Conservation (phyloP, 2,888 invertebrate genomes). For the Drosophila diplacantha region DNA sequence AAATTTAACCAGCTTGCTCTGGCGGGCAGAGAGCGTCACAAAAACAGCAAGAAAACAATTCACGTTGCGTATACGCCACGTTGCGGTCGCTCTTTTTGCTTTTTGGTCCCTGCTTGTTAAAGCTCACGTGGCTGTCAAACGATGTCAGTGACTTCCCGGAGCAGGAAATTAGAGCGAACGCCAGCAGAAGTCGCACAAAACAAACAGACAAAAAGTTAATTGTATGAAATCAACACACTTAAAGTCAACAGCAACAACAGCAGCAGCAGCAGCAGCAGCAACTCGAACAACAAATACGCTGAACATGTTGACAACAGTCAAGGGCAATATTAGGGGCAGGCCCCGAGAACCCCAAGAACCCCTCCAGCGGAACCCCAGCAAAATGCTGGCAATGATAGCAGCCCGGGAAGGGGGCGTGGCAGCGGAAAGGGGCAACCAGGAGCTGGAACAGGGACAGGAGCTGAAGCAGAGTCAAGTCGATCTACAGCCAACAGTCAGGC, state of each 20-base stretch:
- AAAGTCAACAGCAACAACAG: conserved; percentile 62
- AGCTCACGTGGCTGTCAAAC: conserved; percentile 43
- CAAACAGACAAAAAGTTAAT: conserved; percentile 71
- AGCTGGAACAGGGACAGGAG: conserved; percentile 18
- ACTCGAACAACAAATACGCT: conserved; percentile 48
- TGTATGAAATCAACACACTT: conserved; percentile 73
- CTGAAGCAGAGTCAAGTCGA: conserved; percentile 33
- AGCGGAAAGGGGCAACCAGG: conserved; percentile 9
- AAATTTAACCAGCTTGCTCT: conserved; percentile 34
- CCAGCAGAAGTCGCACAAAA: conserved; percentile 51
- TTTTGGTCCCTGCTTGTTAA: conserved; percentile 29
- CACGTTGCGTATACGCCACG: conserved; percentile 33
- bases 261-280: conserved; percentile 23
- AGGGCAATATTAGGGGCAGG: conserved; percentile 43
- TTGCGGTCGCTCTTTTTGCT: conserved; percentile 18
- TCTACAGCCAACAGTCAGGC: conserved; percentile 41
- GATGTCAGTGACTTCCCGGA: conserved; percentile 36
- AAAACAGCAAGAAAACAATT: conserved; percentile 11
- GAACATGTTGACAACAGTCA: conserved; percentile 52
- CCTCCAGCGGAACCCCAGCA: conserved; percentile 11
- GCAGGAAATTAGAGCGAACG: conserved; percentile 52
- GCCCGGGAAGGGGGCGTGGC: conserved; percentile 16
- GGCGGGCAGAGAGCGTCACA: neutral
- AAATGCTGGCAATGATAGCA: conserved; percentile 40
- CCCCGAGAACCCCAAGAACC: conserved; percentile 17